Conservation (phyloP, 2,888 invertebrate species). For the Achlya flavicornis region DNA sequence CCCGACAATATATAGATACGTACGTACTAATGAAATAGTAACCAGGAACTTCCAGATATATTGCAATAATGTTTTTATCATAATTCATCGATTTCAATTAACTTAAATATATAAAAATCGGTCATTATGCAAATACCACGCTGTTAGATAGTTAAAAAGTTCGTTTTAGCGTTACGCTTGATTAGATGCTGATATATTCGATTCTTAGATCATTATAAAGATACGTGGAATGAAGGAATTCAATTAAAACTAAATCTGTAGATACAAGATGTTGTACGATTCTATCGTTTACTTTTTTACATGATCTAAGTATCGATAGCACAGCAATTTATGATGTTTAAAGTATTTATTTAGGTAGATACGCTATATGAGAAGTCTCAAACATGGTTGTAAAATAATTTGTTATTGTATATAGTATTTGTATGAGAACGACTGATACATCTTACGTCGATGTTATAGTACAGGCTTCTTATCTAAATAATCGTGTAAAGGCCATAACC, state of each 20-base stretch:
- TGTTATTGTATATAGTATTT: conserved; percentile 64
- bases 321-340: conserved; percentile 4
- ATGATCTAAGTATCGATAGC: conserved; percentile 3
- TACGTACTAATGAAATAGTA: conserved; percentile 36
- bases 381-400: conserved; percentile 61
- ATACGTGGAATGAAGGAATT: background rate
- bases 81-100: conserved; percentile 54
- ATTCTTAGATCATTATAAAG: conserved; percentile 28
- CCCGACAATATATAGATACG: conserved; percentile 32
- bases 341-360: conserved; percentile 40
- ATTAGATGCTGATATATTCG: conserved; percentile 37
- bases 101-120: conserved; percentile 34
- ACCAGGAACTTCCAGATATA: conserved; percentile 63
- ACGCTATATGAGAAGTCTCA: conserved; percentile 49
- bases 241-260: background rate
- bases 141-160: conserved; percentile 31
- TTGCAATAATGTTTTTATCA: conserved; percentile 58
- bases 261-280: background rate
- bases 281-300: background rate
- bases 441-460: conserved; percentile 37
- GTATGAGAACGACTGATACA: conserved; percentile 64
- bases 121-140: conserved; percentile 24
- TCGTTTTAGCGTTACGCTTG: conserved; percentile 49
- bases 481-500: background rate
- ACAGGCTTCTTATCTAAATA: conserved; percentile 11